phyloP scores from a whole-genome alignment of 2,113 vertebrate genomes.

The Anseranas semipalmata region DNA sequence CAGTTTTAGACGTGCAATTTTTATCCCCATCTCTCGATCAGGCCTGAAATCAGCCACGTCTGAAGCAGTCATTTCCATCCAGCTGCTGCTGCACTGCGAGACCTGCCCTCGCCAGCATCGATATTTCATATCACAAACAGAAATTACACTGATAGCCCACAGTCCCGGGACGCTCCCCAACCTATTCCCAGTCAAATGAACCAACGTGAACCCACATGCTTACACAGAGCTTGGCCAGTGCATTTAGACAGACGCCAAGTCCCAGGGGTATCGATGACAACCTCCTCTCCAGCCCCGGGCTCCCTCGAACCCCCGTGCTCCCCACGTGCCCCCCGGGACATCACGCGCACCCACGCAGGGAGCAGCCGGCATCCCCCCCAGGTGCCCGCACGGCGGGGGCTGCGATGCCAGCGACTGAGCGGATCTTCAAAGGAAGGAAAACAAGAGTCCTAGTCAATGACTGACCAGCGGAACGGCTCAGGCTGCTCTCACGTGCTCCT shows the following conservation, averaged over 20 bases:
- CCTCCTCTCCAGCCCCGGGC: conserved; percentile 29
- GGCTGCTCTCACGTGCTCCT: conserved; percentile 36
- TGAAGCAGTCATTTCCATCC: not conserved
- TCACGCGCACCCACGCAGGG: not conserved
- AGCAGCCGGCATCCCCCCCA: not conserved
- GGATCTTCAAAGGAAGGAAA: conserved; percentile 51
- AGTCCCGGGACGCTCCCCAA: not conserved
- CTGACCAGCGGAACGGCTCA: conserved; percentile 31
- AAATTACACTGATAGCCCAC: not conserved
- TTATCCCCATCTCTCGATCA: not conserved
- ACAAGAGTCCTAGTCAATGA: conserved; percentile 65
- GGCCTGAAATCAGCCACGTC: not conserved
- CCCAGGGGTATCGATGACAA: conserved; percentile 66
- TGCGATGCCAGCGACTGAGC: not conserved
- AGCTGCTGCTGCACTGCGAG: not conserved
- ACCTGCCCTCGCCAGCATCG: not conserved
- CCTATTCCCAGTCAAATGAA: conserved; percentile 36
- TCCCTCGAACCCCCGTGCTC: not conserved
- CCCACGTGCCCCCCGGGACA: accelerated
- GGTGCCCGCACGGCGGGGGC: not conserved
- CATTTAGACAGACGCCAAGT: conserved; percentile 63
- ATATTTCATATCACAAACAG: not conserved
- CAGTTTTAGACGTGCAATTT: not conserved
- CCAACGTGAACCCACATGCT: conserved; percentile 21
- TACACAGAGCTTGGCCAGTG: conserved; percentile 3